Percentiles rank a stretch among this genome's conserved stretches.
Evolutionary conservation across 1,140 invertebrate species (phyloP).

Genomic region (Formica exsecta): DNA sequence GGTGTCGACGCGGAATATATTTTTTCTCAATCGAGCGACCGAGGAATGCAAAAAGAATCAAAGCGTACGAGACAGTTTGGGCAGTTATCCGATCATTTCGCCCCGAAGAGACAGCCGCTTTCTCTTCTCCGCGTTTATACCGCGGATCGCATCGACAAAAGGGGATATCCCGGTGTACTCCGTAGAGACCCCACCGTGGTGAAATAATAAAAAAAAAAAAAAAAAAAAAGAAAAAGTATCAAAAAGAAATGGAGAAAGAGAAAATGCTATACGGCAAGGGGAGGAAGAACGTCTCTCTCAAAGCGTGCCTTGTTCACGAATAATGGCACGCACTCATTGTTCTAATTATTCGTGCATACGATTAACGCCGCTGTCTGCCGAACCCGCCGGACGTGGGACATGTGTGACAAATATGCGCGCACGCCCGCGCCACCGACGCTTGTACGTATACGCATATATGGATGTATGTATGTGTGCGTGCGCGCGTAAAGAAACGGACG

Average conservation of each 20-base stretch:
- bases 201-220: constrained; percentile 55
- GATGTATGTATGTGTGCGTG: background rate
- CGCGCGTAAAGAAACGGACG: constrained; percentile 42
- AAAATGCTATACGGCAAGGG: constrained; percentile 41
- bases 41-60: constrained; percentile 71
- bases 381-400: constrained; percentile 73
- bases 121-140: constrained; percentile 64
- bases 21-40: constrained; percentile 22
- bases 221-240: no score
- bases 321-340: constrained; percentile 85
- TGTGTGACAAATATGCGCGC: constrained; percentile 72
- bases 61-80: constrained; percentile 54
- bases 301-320: constrained; percentile 81
- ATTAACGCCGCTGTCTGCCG: constrained; percentile 83
- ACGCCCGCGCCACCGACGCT: constrained; percentile 46
- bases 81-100: constrained; percentile 66
- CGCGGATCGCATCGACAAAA: constrained; percentile 74
- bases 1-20: background rate
- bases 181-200: constrained; percentile 32
- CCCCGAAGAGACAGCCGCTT: constrained; percentile 58
- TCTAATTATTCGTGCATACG: constrained; percentile 86
- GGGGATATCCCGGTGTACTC: constrained; percentile 53
- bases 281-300: constrained; percentile 78
- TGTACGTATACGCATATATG: background rate
- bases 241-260: no score